Base-by-base conservation (phyloP, 2,113 vertebrate species). In the Colaptes auratus region DNA sequence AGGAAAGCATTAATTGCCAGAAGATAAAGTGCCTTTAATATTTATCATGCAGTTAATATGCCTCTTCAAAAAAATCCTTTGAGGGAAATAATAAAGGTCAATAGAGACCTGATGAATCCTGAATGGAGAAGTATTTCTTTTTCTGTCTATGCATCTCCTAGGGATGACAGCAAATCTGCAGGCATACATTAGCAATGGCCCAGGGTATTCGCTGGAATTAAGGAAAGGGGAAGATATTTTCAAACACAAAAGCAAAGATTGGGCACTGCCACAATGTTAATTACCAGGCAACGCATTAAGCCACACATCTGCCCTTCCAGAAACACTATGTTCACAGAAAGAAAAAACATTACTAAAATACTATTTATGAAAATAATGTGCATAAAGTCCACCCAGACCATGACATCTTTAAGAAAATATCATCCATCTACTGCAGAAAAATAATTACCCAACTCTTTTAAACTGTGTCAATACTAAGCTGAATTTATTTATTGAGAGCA, bases 121-220 rank as follows among this genome's bases (percentile, higher is more conserved):
- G 95, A 96, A 95, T 92, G 93, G 78, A 91, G 90, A 96, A 94
- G 92, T 97, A 96, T 97, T 96, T 97, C 94, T 96, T 94, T 95
- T 92, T 96, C 90, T 93, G 70, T 84, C 82, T 82, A 50, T 65
- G 92, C 69, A 89, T 76, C 93, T 96, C 93, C 82, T 64, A 80
- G 92, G 86, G 74, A 69, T 73, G 77, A 96, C 52, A 85, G 89
- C 44, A 95, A 96, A 82, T 81, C 66, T 66, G 35, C 55, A 86
- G 46, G 56, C 66, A 74, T 55, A 65, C 66, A 74, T 36, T 2
- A 63, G 56, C 28, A n/a, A 72, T 15, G 11, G 14, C 9, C 42
- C 67, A 75, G 21, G 35, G 14, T 85, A 71, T 77, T 65, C 77
- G 75, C 44, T 48, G 28, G 53, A 86, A 78, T 89, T 90, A 84